Evolutionary conservation across 2,113 vertebrate species (phyloP), one percentile per base, ranked within the genome.

Genomic region (Haliaeetus leucogaster): DNA sequence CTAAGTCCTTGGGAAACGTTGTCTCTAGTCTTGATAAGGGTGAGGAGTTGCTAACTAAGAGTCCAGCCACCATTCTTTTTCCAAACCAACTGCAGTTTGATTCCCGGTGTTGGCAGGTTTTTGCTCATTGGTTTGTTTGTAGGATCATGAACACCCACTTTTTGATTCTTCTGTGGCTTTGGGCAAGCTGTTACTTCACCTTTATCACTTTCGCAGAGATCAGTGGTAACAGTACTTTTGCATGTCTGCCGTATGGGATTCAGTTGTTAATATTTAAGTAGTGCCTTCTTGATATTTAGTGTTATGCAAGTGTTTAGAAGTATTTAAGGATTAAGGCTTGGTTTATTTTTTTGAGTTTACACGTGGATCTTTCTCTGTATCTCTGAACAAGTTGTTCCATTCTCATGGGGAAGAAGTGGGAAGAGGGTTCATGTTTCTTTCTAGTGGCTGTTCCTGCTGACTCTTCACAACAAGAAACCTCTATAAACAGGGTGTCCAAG

Each of bases 401-500:
- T 93, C 94, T 93, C 82, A 38, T 43, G 61, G 67, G 91, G 93
- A 79, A 91, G 50, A 85, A 89, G 29, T 82, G 53, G 68, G 62
- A 92, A 72, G 81, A 96, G 59, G 62, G 47, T 63, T 92, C 68
- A 47, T n/a, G 34, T 93, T 90, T 96, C 80, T 73, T 92, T 71
- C 74, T 77, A 56, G 72, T 77, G 78, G 52, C 40, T 76, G 52
- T 65, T 95, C 63, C 82, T 89, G 70, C 62, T 95, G 90, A 67
- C 42, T 96, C 72, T 80, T 94, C 29, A 73, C 67, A 88, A 63
- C n/a, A 86, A 93, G 65, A 88, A 94, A 93, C 7, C 13, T 93
- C 59, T 92, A 47, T 89, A 95, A 97, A 95, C 82, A 91, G 89
- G 93, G 95, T 95, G 81, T 94, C 65, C 89, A 92, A 89, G 94